Conservation (phyloP, 1,140 invertebrate species). For the Himalopsyche phryganea region DNA sequence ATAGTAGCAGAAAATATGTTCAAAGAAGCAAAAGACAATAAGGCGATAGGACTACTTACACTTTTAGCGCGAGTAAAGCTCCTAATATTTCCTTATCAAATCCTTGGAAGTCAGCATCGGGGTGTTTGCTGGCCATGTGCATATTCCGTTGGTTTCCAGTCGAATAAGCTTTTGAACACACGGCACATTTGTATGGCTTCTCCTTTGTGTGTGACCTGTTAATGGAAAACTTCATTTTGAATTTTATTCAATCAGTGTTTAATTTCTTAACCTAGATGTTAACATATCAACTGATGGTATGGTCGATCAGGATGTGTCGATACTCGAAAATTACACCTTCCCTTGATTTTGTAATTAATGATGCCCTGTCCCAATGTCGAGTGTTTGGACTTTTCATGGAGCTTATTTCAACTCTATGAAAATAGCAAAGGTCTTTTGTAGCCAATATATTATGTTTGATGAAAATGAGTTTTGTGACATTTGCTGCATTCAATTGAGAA, state of each 20-base stretch:
- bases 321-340: not conserved
- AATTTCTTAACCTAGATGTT: not conserved
- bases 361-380: not conserved
- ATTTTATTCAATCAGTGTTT: not conserved
- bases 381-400: not conserved
- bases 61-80: constrained; percentile 9
- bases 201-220: constrained; percentile 13
- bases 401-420: too few species aligned
- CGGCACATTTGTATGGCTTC: constrained; percentile 10
- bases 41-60: too few species aligned
- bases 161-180: constrained; percentile 1
- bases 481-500: too few species aligned
- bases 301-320: not conserved
- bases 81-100: constrained; percentile 10
- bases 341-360: not conserved
- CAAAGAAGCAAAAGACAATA: too few species aligned
- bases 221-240: not conserved
- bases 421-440: too few species aligned
- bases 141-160: constrained; percentile 14
- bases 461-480: too few species aligned
- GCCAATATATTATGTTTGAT: too few species aligned
- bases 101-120: not conserved
- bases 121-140: constrained; percentile 8
- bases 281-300: not conserved
- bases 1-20: too few species aligned